phyloP scores from a whole-genome alignment of 2,113 vertebrate species.

The Balaeniceps rex region DNA sequence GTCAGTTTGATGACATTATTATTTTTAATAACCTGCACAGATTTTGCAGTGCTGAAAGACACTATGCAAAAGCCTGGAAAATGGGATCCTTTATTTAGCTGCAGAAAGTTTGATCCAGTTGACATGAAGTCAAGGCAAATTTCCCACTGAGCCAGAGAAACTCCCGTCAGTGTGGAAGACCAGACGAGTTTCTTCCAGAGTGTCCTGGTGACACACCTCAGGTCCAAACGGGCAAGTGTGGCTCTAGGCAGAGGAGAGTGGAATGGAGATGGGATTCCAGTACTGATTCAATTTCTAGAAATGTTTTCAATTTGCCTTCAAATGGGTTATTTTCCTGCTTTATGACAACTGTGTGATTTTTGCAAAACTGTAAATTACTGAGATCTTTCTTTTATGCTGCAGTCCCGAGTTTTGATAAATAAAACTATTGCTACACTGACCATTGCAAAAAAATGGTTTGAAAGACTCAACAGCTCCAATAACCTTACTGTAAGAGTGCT shows the following conservation, averaged over 20 bases:
- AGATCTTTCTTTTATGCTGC: not conserved
- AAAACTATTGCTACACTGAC: not conserved
- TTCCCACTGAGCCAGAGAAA: not conserved
- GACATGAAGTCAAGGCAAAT: not conserved
- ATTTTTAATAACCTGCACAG: conserved; percentile 7
- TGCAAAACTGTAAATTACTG: not conserved
- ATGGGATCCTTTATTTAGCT: not conserved
- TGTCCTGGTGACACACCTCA: not conserved
- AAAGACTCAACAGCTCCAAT: not conserved
- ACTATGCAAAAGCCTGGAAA: not conserved
- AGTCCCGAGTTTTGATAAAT: not conserved
- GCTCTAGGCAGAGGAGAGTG: not conserved
- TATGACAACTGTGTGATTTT: not conserved
- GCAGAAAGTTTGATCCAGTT: not conserved
- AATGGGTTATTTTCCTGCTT: not conserved
- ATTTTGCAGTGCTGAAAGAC: not conserved
- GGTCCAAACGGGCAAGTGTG: not conserved
- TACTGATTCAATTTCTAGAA: not conserved
- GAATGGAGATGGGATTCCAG: not conserved
- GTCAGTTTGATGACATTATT: conserved; percentile 7
- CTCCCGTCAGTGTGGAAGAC: not conserved
- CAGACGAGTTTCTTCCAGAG: not conserved
- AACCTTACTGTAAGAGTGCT: not conserved
- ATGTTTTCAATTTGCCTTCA: not conserved
- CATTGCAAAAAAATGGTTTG: not conserved